Percentiles rank a stretch among this genome's conserved stretches.
phyloP scores from a whole-genome alignment of 2,113 vertebrate genomes.

The Pachyramphus minor region DNA sequence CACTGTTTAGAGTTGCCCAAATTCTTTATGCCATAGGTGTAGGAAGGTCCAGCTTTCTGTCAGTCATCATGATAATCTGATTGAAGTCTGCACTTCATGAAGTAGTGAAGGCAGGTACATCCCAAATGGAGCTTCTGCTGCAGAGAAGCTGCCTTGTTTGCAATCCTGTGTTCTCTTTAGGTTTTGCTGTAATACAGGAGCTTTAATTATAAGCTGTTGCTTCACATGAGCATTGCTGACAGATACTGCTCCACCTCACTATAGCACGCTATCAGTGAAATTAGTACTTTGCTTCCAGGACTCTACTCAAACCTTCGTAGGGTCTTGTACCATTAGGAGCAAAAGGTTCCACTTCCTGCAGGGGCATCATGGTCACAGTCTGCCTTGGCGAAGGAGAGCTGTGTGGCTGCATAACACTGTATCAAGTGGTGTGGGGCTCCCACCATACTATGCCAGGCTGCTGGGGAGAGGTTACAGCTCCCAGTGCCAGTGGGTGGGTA shows the following conservation, averaged over 20 bases:
- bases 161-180: neutral
- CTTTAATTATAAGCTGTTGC: neutral
- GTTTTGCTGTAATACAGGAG: neutral
- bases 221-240: neutral
- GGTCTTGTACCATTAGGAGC: neutral
- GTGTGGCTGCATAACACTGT: neutral
- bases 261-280: neutral
- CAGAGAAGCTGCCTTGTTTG: neutral
- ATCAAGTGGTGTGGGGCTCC: neutral
- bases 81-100: neutral
- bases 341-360: neutral
- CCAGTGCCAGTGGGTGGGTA: neutral
- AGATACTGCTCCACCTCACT: neutral
- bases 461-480: neutral
- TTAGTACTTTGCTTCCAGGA: neutral
- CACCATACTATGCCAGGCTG: neutral
- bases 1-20: neutral
- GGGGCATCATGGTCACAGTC: neutral
- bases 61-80: neutral
- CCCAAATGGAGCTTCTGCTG: neutral
- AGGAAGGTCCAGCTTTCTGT: neutral
- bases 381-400: neutral
- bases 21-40: neutral
- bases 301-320: neutral
- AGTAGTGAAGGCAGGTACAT: neutral